phyloP scores from a whole-genome alignment of 2,888 invertebrate genomes.

The Scaptomyza tumidula region DNA sequence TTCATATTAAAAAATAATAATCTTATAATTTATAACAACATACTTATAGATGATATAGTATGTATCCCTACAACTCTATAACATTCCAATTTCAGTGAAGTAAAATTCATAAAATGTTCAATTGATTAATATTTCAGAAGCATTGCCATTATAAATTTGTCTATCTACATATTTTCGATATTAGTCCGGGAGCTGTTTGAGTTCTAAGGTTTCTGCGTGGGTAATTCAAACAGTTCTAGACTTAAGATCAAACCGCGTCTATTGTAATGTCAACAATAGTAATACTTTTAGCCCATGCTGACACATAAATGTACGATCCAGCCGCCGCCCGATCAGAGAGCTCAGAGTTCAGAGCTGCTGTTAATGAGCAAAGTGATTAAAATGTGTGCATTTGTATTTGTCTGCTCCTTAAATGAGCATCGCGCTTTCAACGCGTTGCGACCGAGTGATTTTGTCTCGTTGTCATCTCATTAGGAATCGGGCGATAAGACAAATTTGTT shows the following conservation, averaged over 20 bases:
- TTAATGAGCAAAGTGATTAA: conserved; percentile 83
- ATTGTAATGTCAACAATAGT: conserved; percentile 19
- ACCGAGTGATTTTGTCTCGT: conserved; percentile 77
- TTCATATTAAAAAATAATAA: too few relatives aligned
- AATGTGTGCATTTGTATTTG: conserved; percentile 82
- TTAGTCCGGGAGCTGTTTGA: conserved; percentile 19
- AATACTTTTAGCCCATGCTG: conserved; percentile 14
- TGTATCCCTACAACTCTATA: too few relatives aligned
- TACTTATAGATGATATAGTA: too few relatives aligned
- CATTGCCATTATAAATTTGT: not conserved
- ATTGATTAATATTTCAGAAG: not conserved
- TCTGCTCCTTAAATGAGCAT: conserved; percentile 81
- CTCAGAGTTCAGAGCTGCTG: conserved; percentile 23
- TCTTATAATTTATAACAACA: too few relatives aligned
- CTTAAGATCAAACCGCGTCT: not conserved
- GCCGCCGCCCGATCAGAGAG: conserved; percentile 1
- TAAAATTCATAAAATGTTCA: not conserved
- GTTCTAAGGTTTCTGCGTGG: conserved; percentile 12
- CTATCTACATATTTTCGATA: conserved; percentile 26
- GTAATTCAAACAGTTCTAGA: conserved; percentile 13
- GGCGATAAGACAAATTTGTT: conserved; percentile 83
- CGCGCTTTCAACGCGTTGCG: conserved; percentile 77
- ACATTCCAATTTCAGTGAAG: not conserved
- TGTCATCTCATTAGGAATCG: conserved; percentile 83
- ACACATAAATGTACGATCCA: conserved; percentile 16